A percentile compares a stretch with the other conserved stretches of the same genome.
These are phyloP conservation scores for Pongo pygmaeus DNA, from an alignment of 2,113 vertebrate species.

Conservation along the genomic window DNA sequence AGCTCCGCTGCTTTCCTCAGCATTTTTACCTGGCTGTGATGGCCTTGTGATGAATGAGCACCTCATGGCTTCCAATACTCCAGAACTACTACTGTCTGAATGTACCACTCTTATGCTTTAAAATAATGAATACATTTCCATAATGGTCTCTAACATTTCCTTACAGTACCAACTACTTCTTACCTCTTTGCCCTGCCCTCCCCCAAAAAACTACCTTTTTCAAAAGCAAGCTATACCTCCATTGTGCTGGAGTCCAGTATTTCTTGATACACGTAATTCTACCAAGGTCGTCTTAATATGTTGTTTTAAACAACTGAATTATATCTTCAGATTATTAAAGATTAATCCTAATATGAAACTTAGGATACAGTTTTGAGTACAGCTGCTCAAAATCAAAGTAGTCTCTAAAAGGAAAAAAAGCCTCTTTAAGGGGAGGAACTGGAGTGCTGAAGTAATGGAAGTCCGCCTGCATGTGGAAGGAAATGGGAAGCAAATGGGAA, in stretches of 20 bases:
- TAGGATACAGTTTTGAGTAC: neutral
- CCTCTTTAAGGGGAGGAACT: neutral
- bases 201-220: neutral
- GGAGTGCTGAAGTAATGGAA: too few species aligned
- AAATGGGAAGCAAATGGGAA: neutral
- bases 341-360: neutral
- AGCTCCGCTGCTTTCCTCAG: constrained; percentile 26
- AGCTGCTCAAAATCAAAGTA: neutral
- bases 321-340: neutral
- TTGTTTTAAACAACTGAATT: too few species aligned
- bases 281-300: too few species aligned
- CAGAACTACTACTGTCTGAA: too few species aligned
- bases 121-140: neutral
- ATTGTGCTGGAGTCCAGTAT: neutral
- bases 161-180: neutral
- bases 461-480: neutral
- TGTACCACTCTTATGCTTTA: neutral
- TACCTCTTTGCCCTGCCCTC: neutral
- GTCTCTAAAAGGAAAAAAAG: neutral
- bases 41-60: neutral
- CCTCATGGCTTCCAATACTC: neutral
- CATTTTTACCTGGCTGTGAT: constrained; percentile 57
- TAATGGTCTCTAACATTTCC: neutral
- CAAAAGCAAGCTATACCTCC: neutral
- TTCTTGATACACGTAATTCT: too few species aligned